Percentiles rank a stretch among this genome's conserved stretches.
phyloP scores from a whole-genome alignment of 1,140 invertebrate genomes.

The Hydropsyche tenuis region DNA sequence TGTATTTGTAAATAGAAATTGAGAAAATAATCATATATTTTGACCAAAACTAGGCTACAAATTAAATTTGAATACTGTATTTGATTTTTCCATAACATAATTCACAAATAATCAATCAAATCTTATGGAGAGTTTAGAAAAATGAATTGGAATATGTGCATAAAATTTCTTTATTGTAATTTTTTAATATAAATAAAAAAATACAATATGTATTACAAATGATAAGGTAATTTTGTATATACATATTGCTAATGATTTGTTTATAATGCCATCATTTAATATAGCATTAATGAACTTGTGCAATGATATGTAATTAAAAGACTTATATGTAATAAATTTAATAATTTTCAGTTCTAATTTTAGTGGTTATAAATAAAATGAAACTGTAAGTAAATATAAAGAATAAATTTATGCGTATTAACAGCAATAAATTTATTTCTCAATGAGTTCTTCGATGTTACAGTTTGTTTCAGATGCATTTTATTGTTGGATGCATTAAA shows the following conservation, averaged over 20 bases:
- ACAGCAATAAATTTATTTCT: slow-evolving; percentile 18
- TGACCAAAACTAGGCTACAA: no score
- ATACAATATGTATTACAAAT: background rate
- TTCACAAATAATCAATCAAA: no score
- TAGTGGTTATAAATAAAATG: background rate
- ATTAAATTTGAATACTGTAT: no score
- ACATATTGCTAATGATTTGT: background rate
- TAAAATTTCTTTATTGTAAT: background rate
- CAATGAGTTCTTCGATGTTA: no score
- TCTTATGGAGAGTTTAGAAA: no score
- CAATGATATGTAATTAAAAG: slow-evolving; percentile 16
- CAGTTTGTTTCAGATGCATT: no score
- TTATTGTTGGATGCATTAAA: no score
- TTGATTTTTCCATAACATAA: no score
- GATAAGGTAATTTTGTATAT: background rate
- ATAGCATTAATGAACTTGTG: background rate
- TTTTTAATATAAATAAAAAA: no score
- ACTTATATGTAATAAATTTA: background rate
- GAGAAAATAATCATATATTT: background rate
- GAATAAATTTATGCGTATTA: slow-evolving; percentile 9
- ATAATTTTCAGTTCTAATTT: background rate
- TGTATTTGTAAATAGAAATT: background rate
- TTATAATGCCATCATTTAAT: no score
- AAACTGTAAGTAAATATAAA: background rate
- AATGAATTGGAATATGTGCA: no score